Evolutionary conservation across 2,888 invertebrate species (phyloP).

Genomic region (Dasypogon diadema): DNA sequence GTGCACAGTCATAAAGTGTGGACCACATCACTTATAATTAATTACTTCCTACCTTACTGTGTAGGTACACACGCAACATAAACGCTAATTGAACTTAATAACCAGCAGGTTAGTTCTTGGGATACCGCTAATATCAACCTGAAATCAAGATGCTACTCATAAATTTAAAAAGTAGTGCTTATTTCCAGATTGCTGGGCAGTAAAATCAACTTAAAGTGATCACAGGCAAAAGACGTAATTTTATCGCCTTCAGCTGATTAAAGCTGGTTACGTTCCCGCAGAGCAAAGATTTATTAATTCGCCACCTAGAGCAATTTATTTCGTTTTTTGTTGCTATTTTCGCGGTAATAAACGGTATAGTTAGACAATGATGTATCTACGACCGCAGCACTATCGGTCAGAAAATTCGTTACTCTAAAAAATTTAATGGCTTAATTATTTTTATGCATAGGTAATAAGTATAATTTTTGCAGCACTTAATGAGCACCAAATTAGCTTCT

Average conservation of each 20-base stretch:
- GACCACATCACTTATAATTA: background rate
- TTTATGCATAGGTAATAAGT: background rate
- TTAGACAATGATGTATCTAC: background rate
- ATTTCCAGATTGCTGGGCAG: background rate
- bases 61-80: background rate
- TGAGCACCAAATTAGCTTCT: background rate
- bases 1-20: background rate
- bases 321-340: background rate
- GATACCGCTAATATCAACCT: background rate
- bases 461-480: background rate
- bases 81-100: background rate
- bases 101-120: background rate
- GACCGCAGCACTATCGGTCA: background rate
- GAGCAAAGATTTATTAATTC: conserved; percentile 18
- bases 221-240: background rate
- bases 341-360: background rate
- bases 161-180: background rate
- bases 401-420: background rate
- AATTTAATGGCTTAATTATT: background rate
- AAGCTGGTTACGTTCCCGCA: background rate
- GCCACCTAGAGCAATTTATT: background rate
- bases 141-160: background rate
- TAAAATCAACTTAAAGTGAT: background rate
- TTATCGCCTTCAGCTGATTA: background rate
- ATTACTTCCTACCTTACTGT: background rate